phyloP scores from a whole-genome alignment of 2,797 vertebrate genomes.

The Luscinia luscinia region DNA sequence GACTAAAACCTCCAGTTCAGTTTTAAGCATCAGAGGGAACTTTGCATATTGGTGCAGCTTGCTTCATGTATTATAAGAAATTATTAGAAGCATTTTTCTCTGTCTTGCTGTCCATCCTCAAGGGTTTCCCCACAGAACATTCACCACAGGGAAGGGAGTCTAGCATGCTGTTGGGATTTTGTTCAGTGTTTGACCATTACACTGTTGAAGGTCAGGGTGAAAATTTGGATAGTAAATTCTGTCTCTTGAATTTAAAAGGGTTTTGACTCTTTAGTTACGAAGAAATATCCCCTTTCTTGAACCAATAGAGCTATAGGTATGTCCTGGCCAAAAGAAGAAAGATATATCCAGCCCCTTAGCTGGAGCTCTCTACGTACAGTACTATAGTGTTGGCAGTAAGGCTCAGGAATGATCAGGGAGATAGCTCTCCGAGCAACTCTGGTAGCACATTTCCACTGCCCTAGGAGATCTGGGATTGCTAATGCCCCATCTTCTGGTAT shows the following conservation, averaged over 20 bases:
- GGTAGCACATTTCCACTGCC: not conserved
- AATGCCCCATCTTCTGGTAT: not conserved
- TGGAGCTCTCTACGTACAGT: not conserved
- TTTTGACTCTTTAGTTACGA: not conserved
- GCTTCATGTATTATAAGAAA: not conserved
- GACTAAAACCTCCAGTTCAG: not conserved
- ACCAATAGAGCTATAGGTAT: not conserved
- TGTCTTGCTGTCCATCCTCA: not conserved
- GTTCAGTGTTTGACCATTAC: not conserved
- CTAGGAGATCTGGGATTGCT: not conserved
- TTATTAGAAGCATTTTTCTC: not conserved
- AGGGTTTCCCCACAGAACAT: not conserved
- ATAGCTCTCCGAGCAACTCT: not conserved
- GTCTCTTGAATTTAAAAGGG: not conserved
- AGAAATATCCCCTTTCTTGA: not conserved
- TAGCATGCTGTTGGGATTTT: not conserved
- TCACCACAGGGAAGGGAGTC: not conserved
- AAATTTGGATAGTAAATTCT: not conserved
- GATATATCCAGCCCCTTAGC: not conserved
- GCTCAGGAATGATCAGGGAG: not conserved
- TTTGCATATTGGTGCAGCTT: not conserved
- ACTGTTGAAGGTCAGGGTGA: not conserved
- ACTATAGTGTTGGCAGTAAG: accelerated
- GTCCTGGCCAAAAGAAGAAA: not conserved
- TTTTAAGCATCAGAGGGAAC: not conserved